Evolutionary conservation across 1,140 invertebrate genomes (phyloP).

Genomic region (Galendromus occidentalis): DNA sequence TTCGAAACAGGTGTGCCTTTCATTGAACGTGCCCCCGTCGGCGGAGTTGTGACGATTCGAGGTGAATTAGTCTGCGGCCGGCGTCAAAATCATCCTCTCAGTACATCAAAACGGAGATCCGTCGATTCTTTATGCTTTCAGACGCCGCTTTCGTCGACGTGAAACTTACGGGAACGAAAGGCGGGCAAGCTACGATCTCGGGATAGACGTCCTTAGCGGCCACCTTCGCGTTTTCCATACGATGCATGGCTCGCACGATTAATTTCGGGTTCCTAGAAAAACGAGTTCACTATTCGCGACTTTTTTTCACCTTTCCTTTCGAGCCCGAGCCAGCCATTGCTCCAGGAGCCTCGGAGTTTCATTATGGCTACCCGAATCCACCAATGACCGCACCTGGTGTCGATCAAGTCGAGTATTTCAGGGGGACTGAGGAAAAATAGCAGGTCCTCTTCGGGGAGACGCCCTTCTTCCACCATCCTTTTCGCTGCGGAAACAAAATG

Average conservation of each 20-base stretch:
- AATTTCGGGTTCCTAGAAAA: neutral
- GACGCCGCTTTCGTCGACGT: neutral
- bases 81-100: too few species aligned
- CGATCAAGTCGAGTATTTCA: slow-evolving; percentile 42
- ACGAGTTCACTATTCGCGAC: neutral
- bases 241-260: neutral
- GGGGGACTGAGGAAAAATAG: slow-evolving; percentile 45
- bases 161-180: neutral
- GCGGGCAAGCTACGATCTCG: neutral
- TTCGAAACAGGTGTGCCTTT: neutral
- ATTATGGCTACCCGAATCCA: too few species aligned
- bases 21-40: neutral
- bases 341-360: too few species aligned
- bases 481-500: slow-evolving; percentile 28
- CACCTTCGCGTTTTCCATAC: neutral
- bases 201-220: neutral
- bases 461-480: slow-evolving; percentile 38
- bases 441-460: slow-evolving; percentile 42
- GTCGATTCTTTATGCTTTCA: neutral
- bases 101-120: neutral
- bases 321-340: neutral
- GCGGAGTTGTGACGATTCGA: neutral
- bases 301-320: neutral
- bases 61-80: too few species aligned
- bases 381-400: too few species aligned